Evolutionary conservation across 2,888 invertebrate species (phyloP).

Genomic region (Lottia gigantea): DNA sequence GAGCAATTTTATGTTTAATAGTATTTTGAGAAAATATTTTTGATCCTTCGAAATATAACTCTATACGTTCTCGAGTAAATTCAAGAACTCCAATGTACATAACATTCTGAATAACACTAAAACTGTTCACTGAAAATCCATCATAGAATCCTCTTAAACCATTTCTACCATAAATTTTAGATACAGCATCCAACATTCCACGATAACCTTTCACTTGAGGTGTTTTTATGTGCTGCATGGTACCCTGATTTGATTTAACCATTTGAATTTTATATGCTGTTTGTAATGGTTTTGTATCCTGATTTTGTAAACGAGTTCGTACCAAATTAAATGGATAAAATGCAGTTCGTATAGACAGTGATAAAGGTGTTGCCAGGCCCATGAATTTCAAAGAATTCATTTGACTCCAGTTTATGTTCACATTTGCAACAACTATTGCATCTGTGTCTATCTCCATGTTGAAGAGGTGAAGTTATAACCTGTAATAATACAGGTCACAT

Average conservation of each 20-base stretch:
- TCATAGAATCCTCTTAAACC: constrained; percentile 91
- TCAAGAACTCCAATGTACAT: not conserved
- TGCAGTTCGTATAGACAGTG: constrained; percentile 78
- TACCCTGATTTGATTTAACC: not conserved
- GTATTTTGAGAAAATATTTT: too few relatives aligned
- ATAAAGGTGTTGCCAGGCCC: too few relatives aligned
- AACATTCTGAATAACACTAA: too few relatives aligned
- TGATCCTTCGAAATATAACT: not conserved
- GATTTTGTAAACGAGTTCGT: constrained; percentile 88
- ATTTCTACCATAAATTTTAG: constrained; percentile 75
- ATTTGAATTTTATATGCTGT: constrained; percentile 82
- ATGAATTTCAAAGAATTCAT: too few relatives aligned
- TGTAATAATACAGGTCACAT: too few relatives aligned
- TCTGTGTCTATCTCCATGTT: too few relatives aligned
- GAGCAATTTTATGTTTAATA: too few relatives aligned
- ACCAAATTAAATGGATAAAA: constrained; percentile 93
- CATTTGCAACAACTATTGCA: too few relatives aligned
- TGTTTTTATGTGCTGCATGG: constrained; percentile 90
- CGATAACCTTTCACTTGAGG: constrained; percentile 79
- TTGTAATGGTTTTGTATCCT: constrained; percentile 39
- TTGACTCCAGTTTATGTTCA: too few relatives aligned
- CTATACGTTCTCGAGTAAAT: not conserved
- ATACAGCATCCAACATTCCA: too few relatives aligned
- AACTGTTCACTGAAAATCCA: constrained; percentile 83
- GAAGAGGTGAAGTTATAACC: too few relatives aligned